phyloP scores from a whole-genome alignment of 2,888 invertebrate genomes.

The Melanchra persicariae region DNA sequence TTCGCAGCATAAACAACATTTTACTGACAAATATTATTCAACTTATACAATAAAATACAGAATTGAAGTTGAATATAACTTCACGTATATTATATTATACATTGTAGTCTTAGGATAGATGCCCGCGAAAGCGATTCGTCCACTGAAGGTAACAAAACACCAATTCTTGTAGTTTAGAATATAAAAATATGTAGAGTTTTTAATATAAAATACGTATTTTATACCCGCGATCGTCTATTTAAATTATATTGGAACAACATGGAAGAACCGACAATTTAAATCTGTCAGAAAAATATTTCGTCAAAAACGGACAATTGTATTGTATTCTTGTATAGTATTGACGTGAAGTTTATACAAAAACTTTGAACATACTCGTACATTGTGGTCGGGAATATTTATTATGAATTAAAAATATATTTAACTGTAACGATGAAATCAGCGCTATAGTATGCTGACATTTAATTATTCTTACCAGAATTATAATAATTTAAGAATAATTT shows the following conservation, averaged over 20 bases:
- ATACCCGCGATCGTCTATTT: conserved; percentile 22
- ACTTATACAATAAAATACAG: conserved; percentile 41
- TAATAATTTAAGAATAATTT: conserved; percentile 28
- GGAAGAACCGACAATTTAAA: neutral
- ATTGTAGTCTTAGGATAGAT: conserved; percentile 62
- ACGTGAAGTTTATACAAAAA: conserved; percentile 20
- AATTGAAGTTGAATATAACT: conserved; percentile 33
- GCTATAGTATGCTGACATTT: conserved; percentile 29
- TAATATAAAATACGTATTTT: conserved; percentile 51
- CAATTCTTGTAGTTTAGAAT: conserved; percentile 81
- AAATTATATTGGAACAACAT: neutral
- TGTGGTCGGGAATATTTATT: conserved; percentile 11
- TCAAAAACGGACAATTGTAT: conserved; percentile 4
- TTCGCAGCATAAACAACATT: conserved; percentile 59
- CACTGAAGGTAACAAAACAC: conserved; percentile 89
- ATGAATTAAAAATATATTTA: conserved; percentile 12
- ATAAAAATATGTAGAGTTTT: conserved; percentile 59
- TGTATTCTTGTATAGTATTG: conserved; percentile 7
- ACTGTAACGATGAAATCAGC: conserved; percentile 27
- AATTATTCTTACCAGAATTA: conserved; percentile 42
- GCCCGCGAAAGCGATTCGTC: conserved; percentile 87
- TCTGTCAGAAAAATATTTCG: neutral
- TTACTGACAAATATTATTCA: conserved; percentile 32
- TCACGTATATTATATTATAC: conserved; percentile 55
- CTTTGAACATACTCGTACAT: neutral